Percentiles rank a stretch among this genome's conserved stretches.
Conservation (phyloP, 1,140 invertebrate genomes). For the Trichonephila inaurata region DNA sequence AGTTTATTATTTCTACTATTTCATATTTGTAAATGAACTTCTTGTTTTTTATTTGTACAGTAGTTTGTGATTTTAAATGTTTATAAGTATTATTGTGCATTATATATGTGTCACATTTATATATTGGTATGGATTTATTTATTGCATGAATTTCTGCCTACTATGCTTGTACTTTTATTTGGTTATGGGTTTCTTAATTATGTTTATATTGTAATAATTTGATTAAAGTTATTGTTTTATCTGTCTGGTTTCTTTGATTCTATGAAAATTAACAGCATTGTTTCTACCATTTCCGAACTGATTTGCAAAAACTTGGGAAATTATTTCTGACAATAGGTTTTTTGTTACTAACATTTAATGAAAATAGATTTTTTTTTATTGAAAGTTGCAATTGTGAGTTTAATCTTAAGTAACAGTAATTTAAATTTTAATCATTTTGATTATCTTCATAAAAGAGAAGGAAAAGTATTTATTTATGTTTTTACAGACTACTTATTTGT, state of each 20-base stretch:
- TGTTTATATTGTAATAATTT: constrained; percentile 9
- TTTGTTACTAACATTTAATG: neutral
- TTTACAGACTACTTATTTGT: too few species aligned
- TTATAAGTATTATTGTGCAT: neutral
- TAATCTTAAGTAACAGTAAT: too few species aligned
- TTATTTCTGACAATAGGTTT: neutral
- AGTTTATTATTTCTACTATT: neutral
- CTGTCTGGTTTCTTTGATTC: constrained; percentile 29
- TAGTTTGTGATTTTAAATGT: neutral
- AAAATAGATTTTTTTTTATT: too few species aligned
- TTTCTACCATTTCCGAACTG: neutral
- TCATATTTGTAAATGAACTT: neutral
- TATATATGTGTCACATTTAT: neutral
- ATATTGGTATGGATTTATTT: constrained; percentile 48
- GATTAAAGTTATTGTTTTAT: constrained; percentile 50
- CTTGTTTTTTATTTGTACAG: neutral
- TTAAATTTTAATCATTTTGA: too few species aligned
- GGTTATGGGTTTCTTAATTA: neutral
- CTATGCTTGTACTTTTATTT: constrained; percentile 17
- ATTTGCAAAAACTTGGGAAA: neutral
- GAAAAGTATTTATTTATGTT: too few species aligned
- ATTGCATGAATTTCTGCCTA: constrained; percentile 22
- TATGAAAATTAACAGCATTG: neutral
- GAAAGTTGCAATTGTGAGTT: too few species aligned
- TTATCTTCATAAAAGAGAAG: too few species aligned